phyloP scores from a whole-genome alignment of 2,888 invertebrate genomes.

The Prenolepis imparis region DNA sequence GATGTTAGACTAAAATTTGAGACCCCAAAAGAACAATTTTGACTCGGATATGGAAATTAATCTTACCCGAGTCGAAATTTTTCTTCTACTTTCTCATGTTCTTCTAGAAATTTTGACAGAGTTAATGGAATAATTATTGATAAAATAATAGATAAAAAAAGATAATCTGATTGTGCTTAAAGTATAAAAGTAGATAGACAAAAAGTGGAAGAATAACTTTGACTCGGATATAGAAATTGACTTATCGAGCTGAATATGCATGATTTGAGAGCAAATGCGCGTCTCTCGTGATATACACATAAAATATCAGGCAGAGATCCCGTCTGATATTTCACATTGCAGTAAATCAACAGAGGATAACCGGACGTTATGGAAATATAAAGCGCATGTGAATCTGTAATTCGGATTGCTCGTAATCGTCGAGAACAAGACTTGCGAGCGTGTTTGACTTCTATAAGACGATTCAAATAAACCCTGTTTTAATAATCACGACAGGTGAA shows the following conservation, averaged over 20 bases:
- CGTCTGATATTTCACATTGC: conserved; percentile 70
- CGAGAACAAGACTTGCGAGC: conserved; percentile 62
- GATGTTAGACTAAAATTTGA: background rate
- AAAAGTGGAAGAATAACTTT: background rate
- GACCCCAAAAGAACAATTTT: background rate
- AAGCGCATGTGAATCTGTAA: conserved; percentile 70
- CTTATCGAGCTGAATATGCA: conserved; percentile 58
- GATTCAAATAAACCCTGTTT: conserved; percentile 48
- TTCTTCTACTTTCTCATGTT: too few species aligned
- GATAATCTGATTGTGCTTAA: background rate
- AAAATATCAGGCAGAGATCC: conserved; percentile 78
- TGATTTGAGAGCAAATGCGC: conserved; percentile 71
- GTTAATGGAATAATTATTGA: too few species aligned
- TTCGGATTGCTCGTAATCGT: conserved; percentile 74
- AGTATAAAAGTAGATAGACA: background rate
- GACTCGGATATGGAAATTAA: conserved; percentile 63
- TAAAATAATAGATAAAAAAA: background rate
- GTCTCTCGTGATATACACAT: conserved; percentile 72
- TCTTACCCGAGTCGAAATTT: conserved; percentile 58
- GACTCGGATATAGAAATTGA: conserved; percentile 64
- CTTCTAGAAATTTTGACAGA: too few species aligned
- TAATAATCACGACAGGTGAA: background rate
- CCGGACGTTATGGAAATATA: conserved; percentile 75
- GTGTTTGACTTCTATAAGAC: conserved; percentile 55
- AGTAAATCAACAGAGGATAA: conserved; percentile 78